phyloP scores from a whole-genome alignment of 2,797 vertebrate genomes.

The Bradypodion ventrale region DNA sequence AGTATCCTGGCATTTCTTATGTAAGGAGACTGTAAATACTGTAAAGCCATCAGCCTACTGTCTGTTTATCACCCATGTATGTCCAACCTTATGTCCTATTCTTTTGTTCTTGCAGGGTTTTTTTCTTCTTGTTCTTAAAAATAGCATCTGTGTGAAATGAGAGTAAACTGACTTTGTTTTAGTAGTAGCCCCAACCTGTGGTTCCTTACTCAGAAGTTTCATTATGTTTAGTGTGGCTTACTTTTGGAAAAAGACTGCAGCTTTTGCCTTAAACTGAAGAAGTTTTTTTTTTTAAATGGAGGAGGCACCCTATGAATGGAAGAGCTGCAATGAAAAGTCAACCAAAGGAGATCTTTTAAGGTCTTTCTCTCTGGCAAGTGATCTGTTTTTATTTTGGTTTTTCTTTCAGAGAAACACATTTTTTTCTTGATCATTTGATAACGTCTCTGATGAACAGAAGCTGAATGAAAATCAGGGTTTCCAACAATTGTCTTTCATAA shows the following conservation, averaged over 20 bases:
- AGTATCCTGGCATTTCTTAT: not conserved
- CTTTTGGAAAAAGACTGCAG: not conserved
- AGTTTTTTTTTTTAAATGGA: not conserved
- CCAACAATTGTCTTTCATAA: not conserved
- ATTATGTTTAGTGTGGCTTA: not conserved
- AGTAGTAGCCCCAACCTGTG: not conserved
- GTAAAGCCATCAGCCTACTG: not conserved
- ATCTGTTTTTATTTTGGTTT: not conserved
- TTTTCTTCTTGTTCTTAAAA: not conserved
- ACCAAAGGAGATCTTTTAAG: slow-evolving; percentile 13
- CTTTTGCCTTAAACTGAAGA: not conserved
- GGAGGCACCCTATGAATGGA: not conserved
- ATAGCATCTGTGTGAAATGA: not conserved
- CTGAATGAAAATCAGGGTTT: not conserved
- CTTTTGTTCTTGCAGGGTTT: not conserved
- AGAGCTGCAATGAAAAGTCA: not conserved
- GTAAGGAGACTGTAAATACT: not conserved
- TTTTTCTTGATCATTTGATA: not conserved
- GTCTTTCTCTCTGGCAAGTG: not conserved
- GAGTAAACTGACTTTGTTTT: not conserved
- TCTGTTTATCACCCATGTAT: not conserved
- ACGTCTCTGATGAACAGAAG: not conserved
- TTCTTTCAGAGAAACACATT: slow-evolving; percentile 14
- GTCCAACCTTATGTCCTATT: not conserved
- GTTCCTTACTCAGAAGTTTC: not conserved